A percentile compares a stretch with the other conserved stretches of the same genome.
Conservation (phyloP, 2,113 vertebrate species). For the Crocuta crocuta region DNA sequence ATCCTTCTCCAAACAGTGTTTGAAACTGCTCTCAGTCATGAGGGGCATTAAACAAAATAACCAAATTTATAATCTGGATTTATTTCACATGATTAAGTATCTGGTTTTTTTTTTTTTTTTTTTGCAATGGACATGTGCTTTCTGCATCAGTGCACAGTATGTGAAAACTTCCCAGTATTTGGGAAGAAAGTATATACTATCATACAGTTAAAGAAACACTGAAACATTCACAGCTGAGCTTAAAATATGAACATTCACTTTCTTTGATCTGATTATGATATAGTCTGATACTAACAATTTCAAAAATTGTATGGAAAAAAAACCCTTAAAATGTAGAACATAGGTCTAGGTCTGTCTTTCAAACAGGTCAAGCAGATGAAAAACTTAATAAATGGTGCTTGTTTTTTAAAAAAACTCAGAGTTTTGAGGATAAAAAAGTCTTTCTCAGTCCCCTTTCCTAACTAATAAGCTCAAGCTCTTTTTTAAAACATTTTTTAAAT, state of each 20-base stretch:
- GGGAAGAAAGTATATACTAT: constrained; percentile 15
- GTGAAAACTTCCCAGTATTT: not conserved
- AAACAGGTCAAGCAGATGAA: not conserved
- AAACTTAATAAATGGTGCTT: not conserved
- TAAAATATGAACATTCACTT: not conserved
- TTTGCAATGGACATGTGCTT: constrained; percentile 51
- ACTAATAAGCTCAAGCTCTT: not conserved
- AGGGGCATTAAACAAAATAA: constrained; percentile 36
- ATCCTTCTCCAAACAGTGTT: not conserved
- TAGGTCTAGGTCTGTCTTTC: not conserved
- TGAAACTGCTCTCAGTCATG: constrained; percentile 7
- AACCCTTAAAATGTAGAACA: not conserved
- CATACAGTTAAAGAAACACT: constrained; percentile 30
- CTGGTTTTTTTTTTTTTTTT: not conserved
- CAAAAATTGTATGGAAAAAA: not conserved
- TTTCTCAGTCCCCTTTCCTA: not conserved
- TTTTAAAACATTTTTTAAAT: no score
- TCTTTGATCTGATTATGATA: constrained; percentile 27
- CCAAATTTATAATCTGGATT: not conserved
- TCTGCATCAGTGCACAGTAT: not conserved
- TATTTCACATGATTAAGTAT: not conserved
- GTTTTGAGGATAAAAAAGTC: not conserved
- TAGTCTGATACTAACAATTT: not conserved
- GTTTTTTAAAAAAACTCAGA: not conserved
- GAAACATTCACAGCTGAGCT: not conserved